Evolutionary conservation across 2,797 vertebrate species (phyloP).

Genomic region (Bryconaethiops microstoma): DNA sequence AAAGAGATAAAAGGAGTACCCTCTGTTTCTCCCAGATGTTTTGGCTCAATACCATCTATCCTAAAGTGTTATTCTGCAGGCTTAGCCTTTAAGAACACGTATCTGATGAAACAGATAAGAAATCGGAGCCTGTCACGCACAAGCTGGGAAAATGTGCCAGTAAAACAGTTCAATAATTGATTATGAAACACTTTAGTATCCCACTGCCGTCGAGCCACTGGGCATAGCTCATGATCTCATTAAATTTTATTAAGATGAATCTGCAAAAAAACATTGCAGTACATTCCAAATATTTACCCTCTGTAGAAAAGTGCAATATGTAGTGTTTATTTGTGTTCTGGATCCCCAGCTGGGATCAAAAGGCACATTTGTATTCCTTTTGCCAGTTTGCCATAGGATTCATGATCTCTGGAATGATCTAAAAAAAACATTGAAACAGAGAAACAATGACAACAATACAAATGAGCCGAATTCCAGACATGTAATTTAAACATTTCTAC

Average conservation of each 20-base stretch:
- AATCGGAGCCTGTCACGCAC: constrained; percentile 31
- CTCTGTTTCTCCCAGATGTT: constrained; percentile 36
- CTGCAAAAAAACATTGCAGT: background rate
- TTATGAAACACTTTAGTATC: constrained; percentile 40
- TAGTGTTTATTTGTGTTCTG: background rate
- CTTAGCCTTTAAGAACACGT: constrained; percentile 1
- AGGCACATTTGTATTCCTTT: too few relatives aligned
- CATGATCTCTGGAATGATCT: background rate
- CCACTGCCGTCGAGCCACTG: constrained; percentile 15
- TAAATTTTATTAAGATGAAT: background rate
- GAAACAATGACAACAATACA: too few relatives aligned
- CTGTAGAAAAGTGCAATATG: background rate
- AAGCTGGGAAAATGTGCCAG: constrained; percentile 61
- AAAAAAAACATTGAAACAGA: background rate
- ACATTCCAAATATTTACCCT: background rate
- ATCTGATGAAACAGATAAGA: constrained; percentile 29
- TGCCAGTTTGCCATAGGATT: too few relatives aligned
- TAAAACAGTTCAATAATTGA: constrained; percentile 39
- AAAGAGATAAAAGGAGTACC: constrained; percentile 22
- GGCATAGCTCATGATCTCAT: constrained; percentile 19
- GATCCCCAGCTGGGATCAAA: background rate
- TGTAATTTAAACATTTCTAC: too few relatives aligned
- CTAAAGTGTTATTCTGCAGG: constrained; percentile 26
- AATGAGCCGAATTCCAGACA: too few relatives aligned
- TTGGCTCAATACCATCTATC: constrained; percentile 32